Evolutionary conservation across 2,888 invertebrate species (phyloP), one percentile per base, ranked within the genome.

Genomic region (Deilephila porcellus): DNA sequence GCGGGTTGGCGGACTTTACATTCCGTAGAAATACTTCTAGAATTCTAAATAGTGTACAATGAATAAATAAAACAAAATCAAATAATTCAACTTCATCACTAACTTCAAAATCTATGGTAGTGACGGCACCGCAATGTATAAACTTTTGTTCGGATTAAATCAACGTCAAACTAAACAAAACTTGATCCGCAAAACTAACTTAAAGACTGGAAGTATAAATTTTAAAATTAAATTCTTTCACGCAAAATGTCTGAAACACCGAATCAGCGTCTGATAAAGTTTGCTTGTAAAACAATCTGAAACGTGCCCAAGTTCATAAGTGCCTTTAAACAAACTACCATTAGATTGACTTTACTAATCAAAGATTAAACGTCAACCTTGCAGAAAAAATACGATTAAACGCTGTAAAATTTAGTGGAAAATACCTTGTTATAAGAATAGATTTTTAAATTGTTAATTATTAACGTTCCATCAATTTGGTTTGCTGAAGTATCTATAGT

Each of bases 201-300:
- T 25, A 25, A 0, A 52, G 3, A 67, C 45, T 67, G 25, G 29
- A 14, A 67, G 25, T 29, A 52, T 67, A 20, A 67, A 52, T 52
- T 67, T 67, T 52, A 52, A 67, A 67, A 67, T 17, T 0, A 52
- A 67, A 67, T 52, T 67, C 45, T 67, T 67, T 25, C 45, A 52
- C 67, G 6, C 19, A 67, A 67, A 67, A 14, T 52, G 20, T 64
- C 20, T 17, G 25, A 52, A 67, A 5, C 45, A 67, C 67, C 45
- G 45, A 67, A 52, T 67, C 67, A 67, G 67, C 29, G 45, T 52
- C 14, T 25, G 25, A 25, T 17, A 67, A 67, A 67, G 20, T 67
- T 67, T 52, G 20, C 45, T 25, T 67, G 17, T 52, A 67, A 67
- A 67, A 52, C 52, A 45, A 67, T 67, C 20, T 25, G n/a, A 67